Percentiles rank a stretch among this genome's conserved stretches.
These are phyloP conservation scores for Automeris io DNA, from an alignment of 2,888 invertebrate species.

Conservation along the genomic window DNA sequence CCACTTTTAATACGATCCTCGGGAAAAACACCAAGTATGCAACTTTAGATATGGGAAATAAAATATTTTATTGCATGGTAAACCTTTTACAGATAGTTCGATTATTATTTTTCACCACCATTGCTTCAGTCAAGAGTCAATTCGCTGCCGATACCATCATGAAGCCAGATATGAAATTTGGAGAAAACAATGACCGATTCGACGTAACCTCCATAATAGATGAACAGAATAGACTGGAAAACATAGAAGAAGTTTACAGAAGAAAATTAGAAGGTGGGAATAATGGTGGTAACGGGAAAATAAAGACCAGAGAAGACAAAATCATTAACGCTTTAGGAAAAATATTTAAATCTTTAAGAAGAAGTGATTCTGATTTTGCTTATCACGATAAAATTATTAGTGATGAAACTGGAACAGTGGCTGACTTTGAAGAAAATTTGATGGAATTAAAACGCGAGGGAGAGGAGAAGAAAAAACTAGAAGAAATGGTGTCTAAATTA, in stretches of 20 bases:
- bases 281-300: not conserved
- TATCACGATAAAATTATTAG: conserved; percentile 28
- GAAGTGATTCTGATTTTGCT: conserved; percentile 22
- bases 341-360: not conserved
- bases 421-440: conserved; percentile 30
- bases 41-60: too few relatives aligned
- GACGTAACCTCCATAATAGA: conserved; percentile 35
- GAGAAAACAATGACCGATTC: conserved; percentile 43
- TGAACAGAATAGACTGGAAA: conserved; percentile 21
- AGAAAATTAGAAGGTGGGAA: conserved; percentile 9
- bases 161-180: conserved; percentile 45
- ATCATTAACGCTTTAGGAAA: conserved; percentile 2
- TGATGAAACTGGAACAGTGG: conserved; percentile 14
- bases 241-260: conserved; percentile 19
- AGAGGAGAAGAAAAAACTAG: conserved; percentile 11
- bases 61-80: too few relatives aligned
- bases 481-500: conserved; percentile 9
- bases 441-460: conserved; percentile 16
- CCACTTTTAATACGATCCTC: too few relatives aligned
- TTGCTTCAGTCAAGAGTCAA: conserved; percentile 23
- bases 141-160: conserved; percentile 19
- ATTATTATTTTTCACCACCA: conserved; percentile 12
- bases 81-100: conserved; percentile 13
- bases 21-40: too few relatives aligned
- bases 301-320: not conserved